phyloP scores from a whole-genome alignment of 2,797 vertebrate genomes.

The Ibycter americanus region DNA sequence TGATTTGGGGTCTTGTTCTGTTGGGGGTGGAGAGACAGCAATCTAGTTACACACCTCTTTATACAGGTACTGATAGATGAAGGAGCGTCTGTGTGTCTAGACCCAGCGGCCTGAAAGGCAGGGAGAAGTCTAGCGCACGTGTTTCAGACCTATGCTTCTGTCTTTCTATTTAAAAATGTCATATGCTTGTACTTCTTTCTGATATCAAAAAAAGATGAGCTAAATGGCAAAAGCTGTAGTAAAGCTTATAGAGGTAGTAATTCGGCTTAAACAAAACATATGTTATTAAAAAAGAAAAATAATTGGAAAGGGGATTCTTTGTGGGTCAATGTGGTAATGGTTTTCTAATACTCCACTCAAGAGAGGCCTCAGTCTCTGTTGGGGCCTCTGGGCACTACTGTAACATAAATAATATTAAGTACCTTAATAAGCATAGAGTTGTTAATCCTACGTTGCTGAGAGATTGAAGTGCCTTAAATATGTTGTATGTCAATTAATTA shows the following conservation, averaged over 20 bases:
- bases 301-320: not conserved
- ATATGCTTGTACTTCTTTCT: not conserved
- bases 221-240: not conserved
- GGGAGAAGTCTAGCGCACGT: not conserved
- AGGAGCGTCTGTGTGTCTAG: not conserved
- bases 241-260: not conserved
- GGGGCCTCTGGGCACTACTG: not conserved
- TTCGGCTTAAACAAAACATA: not conserved
- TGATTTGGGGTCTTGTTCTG: not conserved
- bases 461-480: not conserved
- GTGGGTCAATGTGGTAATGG: not conserved
- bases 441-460: conserved; percentile 12
- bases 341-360: not conserved
- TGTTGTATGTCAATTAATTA: not conserved
- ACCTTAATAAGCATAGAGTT: not conserved
- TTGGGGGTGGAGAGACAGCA: not conserved
- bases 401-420: conserved; percentile 1
- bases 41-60: not conserved
- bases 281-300: not conserved
- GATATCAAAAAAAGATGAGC: not conserved
- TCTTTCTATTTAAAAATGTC: not conserved
- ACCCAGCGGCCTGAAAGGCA: not conserved
- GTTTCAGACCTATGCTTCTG: not conserved
- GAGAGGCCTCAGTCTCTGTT: not conserved
- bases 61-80: not conserved